Conservation (phyloP, 92 coral and sea anemone genomes). For the Zoanthus gigantus region DNA sequence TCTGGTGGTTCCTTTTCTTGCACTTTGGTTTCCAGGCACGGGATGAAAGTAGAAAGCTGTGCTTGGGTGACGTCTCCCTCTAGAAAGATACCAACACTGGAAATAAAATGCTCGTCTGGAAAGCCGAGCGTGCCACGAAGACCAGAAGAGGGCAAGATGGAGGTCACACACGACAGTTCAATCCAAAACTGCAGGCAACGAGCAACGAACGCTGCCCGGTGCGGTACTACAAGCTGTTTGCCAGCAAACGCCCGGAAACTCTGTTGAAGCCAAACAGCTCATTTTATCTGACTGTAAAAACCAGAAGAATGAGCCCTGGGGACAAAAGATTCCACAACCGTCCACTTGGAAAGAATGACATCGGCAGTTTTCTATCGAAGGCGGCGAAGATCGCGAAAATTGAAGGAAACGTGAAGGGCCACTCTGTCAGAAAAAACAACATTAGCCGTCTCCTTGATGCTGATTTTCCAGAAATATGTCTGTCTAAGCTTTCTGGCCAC, state of each 20-base stretch:
- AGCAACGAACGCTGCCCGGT: background rate
- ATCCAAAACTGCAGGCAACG: background rate
- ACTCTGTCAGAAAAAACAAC: too few relatives aligned
- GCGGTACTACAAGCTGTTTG: background rate
- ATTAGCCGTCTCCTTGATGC: constrained; percentile 49
- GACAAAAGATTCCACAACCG: constrained; percentile 19
- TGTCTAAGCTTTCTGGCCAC: too few relatives aligned
- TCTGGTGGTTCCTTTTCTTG: constrained; percentile 28
- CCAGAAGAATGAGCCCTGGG: background rate
- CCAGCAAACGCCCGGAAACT: background rate
- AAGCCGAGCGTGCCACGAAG: constrained; percentile 28
- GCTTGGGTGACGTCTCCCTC: constrained; percentile 50
- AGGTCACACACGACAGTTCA: background rate
- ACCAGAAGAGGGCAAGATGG: constrained; percentile 38
- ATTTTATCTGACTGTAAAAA: background rate
- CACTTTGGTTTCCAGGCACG: constrained; percentile 62
- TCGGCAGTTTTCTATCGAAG: too few relatives aligned
- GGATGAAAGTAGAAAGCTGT: constrained; percentile 53
- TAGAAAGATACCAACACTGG: constrained; percentile 36
- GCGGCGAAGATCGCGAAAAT: too few relatives aligned
- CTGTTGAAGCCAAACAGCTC: background rate
- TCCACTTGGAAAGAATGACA: too few relatives aligned
- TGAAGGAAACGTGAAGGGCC: too few relatives aligned
- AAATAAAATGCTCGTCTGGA: background rate
- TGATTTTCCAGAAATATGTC: constrained; percentile 26